Percentiles rank a stretch among this genome's conserved stretches.
Conservation (phyloP, 2,888 invertebrate species). For the Nebria salina region DNA sequence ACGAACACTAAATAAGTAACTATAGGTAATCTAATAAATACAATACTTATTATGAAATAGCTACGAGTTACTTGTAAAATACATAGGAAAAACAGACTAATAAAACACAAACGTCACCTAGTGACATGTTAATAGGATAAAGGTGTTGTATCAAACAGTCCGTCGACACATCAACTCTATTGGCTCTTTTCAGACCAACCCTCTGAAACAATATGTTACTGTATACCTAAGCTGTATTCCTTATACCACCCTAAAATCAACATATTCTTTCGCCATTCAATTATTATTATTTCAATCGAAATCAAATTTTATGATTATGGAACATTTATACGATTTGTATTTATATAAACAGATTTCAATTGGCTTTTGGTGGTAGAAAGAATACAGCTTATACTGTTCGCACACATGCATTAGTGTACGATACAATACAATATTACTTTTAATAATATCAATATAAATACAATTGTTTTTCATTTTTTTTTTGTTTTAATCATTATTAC, state of each 20-base stretch:
- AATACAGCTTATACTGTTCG: background rate
- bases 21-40: conserved; percentile 53
- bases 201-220: conserved; percentile 46
- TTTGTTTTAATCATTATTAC: conserved; percentile 1
- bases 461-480: conserved; percentile 7
- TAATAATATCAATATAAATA: background rate
- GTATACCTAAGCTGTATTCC: background rate
- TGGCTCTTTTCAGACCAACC: conserved; percentile 56
- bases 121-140: conserved; percentile 40
- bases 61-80: conserved; percentile 61
- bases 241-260: background rate
- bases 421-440: background rate
- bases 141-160: conserved; percentile 47
- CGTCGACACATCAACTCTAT: conserved; percentile 43
- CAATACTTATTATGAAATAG: conserved; percentile 57
- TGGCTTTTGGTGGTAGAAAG: background rate
- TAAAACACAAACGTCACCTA: conserved; percentile 45
- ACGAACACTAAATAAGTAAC: conserved; percentile 58
- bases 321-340: conserved; percentile 17
- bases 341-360: background rate
- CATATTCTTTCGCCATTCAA: background rate
- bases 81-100: conserved; percentile 56
- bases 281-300: background rate
- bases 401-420: background rate
- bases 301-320: background rate